These are phyloP conservation scores for Drosophila lacertosa DNA, from an alignment of 1,140 invertebrate species.

Conservation along the genomic window DNA sequence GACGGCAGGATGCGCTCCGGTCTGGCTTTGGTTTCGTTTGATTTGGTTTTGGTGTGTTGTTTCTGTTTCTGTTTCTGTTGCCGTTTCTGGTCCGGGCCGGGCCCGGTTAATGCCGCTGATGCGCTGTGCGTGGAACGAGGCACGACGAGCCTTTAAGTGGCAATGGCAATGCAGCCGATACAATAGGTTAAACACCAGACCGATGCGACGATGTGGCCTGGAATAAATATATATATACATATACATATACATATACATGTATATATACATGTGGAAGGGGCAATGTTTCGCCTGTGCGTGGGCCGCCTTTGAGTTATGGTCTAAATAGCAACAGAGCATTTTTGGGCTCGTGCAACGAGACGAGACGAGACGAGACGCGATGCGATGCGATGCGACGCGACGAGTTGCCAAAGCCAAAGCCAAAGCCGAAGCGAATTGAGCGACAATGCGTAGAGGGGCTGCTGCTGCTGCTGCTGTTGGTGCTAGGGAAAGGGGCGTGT, in stretches of 20 bases:
- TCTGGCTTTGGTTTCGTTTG: neutral
- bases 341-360: conserved; percentile 45
- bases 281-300: conserved; percentile 9
- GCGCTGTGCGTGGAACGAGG: conserved; percentile 7
- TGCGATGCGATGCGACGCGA: neutral
- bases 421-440: conserved; percentile 17
- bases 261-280: neutral
- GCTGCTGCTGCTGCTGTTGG: too few relatives aligned
- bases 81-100: too few relatives aligned
- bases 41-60: too few relatives aligned
- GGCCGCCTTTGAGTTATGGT: conserved; percentile 53
- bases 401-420: conserved; percentile 10
- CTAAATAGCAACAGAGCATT: conserved; percentile 56
- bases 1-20: too few relatives aligned
- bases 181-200: conserved; percentile 15
- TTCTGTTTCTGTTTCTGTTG: too few relatives aligned
- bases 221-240: conserved; percentile 1
- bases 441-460: conserved; percentile 1
- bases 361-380: conserved; percentile 13
- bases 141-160: conserved; percentile 17
- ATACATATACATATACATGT: neutral
- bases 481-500: neutral
- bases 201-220: conserved; percentile 11
- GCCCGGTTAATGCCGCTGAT: too few relatives aligned
- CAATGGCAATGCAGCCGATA: conserved; percentile 21